Evolutionary conservation across 2,113 vertebrate genomes (phyloP), one percentile per base, ranked within the genome.

Genomic region (Sapayoa aenigma): DNA sequence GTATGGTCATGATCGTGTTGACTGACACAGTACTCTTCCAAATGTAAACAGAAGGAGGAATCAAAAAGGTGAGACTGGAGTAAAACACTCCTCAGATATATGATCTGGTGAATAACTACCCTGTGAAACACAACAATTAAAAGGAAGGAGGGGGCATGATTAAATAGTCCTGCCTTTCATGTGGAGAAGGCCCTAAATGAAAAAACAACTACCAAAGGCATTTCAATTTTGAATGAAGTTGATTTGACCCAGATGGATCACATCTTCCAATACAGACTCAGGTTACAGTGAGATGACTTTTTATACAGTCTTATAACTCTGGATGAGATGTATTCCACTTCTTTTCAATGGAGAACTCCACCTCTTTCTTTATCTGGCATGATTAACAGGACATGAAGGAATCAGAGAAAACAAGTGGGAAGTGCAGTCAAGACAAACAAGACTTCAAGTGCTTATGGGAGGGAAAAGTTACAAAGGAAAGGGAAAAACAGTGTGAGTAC

Each of bases 401-500:
- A 69, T 58, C 5, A 33, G 20, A 87, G 24, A 76, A 84, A 65
- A 86, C 6, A 65, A 60, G 5, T 10, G 9, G 16, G 7, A 68
- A 84, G 27, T 5, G 5, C 14, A 14, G 1, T 59, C 16, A 77
- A 80, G 11, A 52, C 2, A 44, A 47, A 25, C 15, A 17, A 49
- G n/a, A 53, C 2, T 46, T 46, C 9, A 77, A 58, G 9, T 10
- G 31, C 8, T 75, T 79, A 59, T 28, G 3, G 23, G 27, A 85
- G 5, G 1, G 8, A 10, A 55, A 89, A 68, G 14, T 27, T 11
- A 52, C 5, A 83, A 83, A 35, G 18, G 9, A 75, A 44, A 49
- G 6, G 20, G 13, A 2, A 79, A 77, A 83, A 59, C 10, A 5
- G 1, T n/a, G 5, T 27, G 3, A 22, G 5, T 4, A 28, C 5